A percentile compares a stretch with the other conserved stretches of the same genome.
Conservation (phyloP, 2,888 invertebrate genomes). For the Gymnoscelis rufifasciata region DNA sequence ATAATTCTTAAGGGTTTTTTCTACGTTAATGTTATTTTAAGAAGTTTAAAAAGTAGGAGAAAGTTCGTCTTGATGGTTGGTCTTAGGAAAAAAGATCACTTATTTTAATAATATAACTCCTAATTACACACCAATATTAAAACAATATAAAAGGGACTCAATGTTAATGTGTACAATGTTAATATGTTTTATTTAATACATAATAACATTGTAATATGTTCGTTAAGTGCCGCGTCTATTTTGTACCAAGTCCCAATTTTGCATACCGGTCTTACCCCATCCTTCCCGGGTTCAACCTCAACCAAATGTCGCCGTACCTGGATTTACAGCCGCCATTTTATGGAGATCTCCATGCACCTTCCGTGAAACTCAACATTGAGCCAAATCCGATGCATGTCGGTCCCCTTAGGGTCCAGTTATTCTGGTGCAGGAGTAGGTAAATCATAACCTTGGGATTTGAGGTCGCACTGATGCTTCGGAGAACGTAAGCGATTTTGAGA, state of each 20-base stretch:
- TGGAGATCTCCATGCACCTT: constrained; percentile 29
- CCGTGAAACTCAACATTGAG: constrained; percentile 10
- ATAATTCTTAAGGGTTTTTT: too few relatives aligned
- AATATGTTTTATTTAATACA: too few relatives aligned
- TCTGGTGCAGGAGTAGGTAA: constrained; percentile 33
- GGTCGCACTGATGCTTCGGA: constrained; percentile 40
- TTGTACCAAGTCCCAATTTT: constrained; percentile 21
- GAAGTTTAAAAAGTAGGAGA: too few relatives aligned
- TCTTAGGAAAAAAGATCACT: too few relatives aligned
- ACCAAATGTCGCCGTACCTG: constrained; percentile 58
- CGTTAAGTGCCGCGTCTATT: constrained; percentile 1
- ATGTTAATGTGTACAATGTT: too few relatives aligned
- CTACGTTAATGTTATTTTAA: too few relatives aligned
- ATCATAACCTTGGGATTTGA: constrained; percentile 42
- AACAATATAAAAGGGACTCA: too few relatives aligned
- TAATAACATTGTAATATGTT: not conserved
- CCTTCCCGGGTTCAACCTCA: constrained; percentile 42
- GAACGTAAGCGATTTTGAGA: constrained; percentile 44
- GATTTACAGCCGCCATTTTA: constrained; percentile 39
- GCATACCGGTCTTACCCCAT: constrained; percentile 22
- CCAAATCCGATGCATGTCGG: constrained; percentile 5
- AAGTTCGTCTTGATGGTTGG: too few relatives aligned
- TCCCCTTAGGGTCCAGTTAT: constrained; percentile 22
- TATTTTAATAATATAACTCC: too few relatives aligned
- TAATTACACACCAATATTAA: too few relatives aligned